Evolutionary conservation across 2,113 vertebrate genomes (phyloP).

Genomic region (Cinclus cinclus): DNA sequence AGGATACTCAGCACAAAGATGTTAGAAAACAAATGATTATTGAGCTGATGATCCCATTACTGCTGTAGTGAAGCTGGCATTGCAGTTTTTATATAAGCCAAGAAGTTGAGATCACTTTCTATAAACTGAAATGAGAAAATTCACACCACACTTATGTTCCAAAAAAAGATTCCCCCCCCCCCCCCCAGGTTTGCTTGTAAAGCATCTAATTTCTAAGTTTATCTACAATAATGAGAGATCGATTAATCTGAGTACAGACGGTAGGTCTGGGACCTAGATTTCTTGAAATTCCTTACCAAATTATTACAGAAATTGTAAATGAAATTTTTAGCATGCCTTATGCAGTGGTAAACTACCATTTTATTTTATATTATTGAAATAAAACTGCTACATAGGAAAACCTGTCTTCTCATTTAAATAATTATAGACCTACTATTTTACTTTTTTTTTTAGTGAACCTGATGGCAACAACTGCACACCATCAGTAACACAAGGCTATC

Average conservation of each 20-base stretch:
- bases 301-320: not conserved
- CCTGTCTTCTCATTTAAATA: slow-evolving; percentile 21
- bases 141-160: not conserved
- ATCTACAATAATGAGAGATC: not conserved
- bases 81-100: not conserved
- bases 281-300: slow-evolving; percentile 8
- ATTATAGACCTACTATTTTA: not conserved
- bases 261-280: not conserved
- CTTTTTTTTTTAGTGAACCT: not conserved
- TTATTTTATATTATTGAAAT: slow-evolving; percentile 5
- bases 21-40: not conserved
- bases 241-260: not conserved
- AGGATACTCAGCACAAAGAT: not conserved
- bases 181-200: not conserved
- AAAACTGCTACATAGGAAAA: not conserved
- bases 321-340: not conserved
- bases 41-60: not conserved
- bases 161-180: not conserved
- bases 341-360: not conserved
- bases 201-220: not conserved
- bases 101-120: not conserved
- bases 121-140: not conserved
- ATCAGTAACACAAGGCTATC: not conserved
- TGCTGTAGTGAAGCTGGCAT: not conserved
- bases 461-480: not conserved